Conservation (phyloP, 2,797 vertebrate genomes). For the Prunella strophiata region DNA sequence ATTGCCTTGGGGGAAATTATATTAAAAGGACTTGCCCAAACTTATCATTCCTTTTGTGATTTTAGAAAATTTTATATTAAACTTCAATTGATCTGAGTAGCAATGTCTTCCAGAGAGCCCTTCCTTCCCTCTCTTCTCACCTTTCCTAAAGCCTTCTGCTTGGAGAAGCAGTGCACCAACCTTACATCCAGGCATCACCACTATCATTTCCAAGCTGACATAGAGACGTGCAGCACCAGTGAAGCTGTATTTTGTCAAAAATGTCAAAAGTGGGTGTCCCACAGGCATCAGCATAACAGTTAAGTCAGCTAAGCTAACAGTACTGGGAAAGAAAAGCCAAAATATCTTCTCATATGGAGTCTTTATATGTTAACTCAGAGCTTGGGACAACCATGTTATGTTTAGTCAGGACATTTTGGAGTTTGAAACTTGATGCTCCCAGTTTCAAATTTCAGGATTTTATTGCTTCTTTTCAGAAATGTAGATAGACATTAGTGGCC, state of each 20-base stretch:
- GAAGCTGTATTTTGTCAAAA: not conserved
- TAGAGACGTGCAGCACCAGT: not conserved
- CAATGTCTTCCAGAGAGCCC: not conserved
- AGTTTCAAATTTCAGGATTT: constrained; percentile 6
- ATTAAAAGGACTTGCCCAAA: not conserved
- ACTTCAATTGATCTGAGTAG: not conserved
- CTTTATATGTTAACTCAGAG: not conserved
- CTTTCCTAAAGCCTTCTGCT: not conserved
- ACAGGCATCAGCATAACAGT: not conserved
- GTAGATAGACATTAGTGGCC: not conserved
- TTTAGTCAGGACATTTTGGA: constrained; percentile 26
- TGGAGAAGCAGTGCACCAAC: not conserved
- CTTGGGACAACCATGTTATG: not conserved
- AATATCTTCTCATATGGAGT: not conserved
- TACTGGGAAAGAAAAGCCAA: not conserved
- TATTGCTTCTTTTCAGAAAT: not conserved
- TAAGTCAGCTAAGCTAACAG: not conserved
- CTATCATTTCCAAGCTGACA: not conserved
- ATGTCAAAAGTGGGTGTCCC: not conserved
- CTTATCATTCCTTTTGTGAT: not conserved
- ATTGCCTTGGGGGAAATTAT: not conserved
- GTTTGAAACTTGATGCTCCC: constrained; percentile 1
- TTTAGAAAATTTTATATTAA: not conserved
- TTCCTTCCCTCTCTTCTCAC: not conserved
- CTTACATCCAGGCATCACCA: not conserved